These are phyloP conservation scores for Spinus pinus DNA, from an alignment of 2,797 vertebrate genomes.

Conservation along the genomic window DNA sequence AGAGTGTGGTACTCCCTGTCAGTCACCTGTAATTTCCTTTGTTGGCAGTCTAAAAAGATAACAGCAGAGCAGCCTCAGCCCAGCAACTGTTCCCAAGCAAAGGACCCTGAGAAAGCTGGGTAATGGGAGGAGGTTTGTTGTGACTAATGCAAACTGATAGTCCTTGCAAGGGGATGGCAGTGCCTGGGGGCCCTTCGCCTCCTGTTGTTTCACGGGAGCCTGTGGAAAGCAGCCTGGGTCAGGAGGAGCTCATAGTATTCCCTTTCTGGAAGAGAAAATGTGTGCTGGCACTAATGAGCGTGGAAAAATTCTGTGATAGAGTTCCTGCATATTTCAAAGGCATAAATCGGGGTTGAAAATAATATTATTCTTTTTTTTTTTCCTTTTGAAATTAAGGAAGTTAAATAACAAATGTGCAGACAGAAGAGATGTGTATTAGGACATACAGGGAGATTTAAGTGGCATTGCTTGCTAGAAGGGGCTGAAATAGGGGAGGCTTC, in stretches of 20 bases:
- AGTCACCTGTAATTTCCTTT: slow-evolving; percentile 34
- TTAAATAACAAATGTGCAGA: background rate
- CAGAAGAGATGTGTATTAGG: background rate
- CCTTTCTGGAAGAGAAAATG: background rate
- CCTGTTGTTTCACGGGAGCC: slow-evolving; percentile 9
- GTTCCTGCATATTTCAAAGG: background rate
- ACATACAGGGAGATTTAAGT: background rate
- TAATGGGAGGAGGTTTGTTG: background rate
- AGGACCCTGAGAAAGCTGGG: background rate
- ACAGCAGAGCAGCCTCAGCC: background rate
- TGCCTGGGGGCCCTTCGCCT: background rate
- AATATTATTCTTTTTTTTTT: background rate
- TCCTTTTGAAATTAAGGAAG: background rate
- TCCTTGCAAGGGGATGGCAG: background rate
- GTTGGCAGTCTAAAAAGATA: background rate
- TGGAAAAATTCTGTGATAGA: background rate
- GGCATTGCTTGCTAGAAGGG: background rate
- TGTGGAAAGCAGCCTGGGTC: slow-evolving; percentile 11
- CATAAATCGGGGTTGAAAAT: background rate
- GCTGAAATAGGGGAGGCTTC: background rate
- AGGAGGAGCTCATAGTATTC: background rate
- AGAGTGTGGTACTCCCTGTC: background rate
- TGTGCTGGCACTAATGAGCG: background rate
- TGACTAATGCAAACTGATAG: slow-evolving; percentile 57
- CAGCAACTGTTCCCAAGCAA: background rate